These are phyloP conservation scores for Ctenomys sociabilis DNA, from an alignment of 2,113 vertebrate species.

Conservation along the genomic window DNA sequence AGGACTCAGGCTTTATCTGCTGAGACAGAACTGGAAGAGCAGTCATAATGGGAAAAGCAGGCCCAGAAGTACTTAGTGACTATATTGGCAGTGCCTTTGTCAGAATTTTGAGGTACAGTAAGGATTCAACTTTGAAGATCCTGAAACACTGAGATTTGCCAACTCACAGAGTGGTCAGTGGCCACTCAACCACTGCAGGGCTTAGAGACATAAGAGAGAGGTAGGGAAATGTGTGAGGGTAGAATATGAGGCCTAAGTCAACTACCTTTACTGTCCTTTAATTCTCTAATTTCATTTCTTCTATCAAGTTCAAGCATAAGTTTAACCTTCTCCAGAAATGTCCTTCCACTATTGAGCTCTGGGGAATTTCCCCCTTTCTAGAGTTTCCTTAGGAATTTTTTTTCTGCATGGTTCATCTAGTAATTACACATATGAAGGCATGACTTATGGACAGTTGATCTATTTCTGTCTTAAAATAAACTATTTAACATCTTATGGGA, in stretches of 20 bases:
- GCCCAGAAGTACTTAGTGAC: not conserved
- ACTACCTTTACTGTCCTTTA: not conserved
- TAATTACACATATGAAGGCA: not conserved
- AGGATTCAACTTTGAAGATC: not conserved
- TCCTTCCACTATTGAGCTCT: not conserved
- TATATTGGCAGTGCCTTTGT: not conserved
- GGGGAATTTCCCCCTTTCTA: not conserved
- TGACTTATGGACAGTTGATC: not conserved
- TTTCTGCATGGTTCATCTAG: not conserved
- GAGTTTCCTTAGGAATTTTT: not conserved
- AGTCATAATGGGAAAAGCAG: not conserved
- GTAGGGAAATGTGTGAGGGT: fast-evolving
- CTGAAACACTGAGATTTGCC: not conserved
- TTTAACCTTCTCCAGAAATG: not conserved
- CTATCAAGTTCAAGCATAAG: not conserved
- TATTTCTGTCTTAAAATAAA: not conserved
- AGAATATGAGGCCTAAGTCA: not conserved
- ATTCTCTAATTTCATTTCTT: not conserved
- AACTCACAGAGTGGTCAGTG: not conserved
- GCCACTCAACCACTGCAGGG: not conserved
- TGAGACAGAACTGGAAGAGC: not conserved
- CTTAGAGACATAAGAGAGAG: not conserved
- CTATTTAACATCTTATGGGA: not conserved
- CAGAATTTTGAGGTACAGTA: not conserved
- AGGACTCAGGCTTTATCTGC: not conserved